Percentiles rank a stretch among this genome's conserved stretches.
Evolutionary conservation across 1,140 invertebrate species (phyloP).

Genomic region (Polypedilum vanderplanki): DNA sequence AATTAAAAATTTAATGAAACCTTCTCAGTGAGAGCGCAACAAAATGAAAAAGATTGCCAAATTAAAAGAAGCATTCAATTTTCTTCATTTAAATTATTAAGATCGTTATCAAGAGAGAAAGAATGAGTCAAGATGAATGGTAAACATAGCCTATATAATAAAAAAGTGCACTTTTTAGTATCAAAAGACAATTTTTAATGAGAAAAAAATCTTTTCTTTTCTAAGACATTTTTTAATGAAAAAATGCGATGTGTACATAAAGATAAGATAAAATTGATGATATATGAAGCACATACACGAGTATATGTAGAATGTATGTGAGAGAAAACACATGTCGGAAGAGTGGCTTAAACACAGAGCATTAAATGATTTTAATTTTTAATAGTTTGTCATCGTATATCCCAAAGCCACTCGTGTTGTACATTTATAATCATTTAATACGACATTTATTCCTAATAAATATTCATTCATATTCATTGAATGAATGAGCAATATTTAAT

Average conservation of each 20-base stretch:
- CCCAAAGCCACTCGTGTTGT: background rate
- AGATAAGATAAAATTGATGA: conserved; percentile 4
- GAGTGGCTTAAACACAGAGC: background rate
- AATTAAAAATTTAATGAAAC: conserved; percentile 27
- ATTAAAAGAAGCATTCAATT: conserved; percentile 26
- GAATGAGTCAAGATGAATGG: background rate
- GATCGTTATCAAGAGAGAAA: background rate
- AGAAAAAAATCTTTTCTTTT: background rate
- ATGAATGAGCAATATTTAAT: too few species aligned
- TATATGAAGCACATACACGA: background rate
- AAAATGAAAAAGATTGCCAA: conserved; percentile 19
- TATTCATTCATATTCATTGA: background rate
- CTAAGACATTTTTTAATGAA: background rate
- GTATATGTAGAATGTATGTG: background rate
- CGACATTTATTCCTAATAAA: conserved; percentile 14
- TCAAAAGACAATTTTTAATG: background rate
- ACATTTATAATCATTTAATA: conserved; percentile 4
- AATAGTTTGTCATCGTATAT: background rate
- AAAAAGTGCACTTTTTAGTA: background rate
- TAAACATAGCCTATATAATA: background rate
- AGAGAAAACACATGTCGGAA: background rate
- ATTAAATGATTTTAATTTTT: conserved; percentile 5
- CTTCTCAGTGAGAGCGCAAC: background rate
- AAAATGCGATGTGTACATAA: background rate
- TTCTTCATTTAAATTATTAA: conserved; percentile 29